Conservation (phyloP, 2,797 vertebrate genomes). For the Triplophysa yarkandensis region DNA sequence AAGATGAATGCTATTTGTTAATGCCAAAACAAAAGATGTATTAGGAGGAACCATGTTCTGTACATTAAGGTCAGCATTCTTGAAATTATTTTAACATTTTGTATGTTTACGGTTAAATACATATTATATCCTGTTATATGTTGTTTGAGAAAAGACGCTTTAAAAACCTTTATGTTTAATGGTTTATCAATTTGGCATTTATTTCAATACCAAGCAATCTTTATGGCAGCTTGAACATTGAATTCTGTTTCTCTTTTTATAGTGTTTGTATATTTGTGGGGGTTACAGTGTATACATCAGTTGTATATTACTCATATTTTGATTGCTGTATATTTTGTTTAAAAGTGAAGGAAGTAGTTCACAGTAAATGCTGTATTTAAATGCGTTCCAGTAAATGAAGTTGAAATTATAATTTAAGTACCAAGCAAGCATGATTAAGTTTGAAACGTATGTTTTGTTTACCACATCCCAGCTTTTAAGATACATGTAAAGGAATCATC, state of each 20-base stretch:
- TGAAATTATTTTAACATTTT: neutral
- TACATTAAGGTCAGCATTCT: neutral
- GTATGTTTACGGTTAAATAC: neutral
- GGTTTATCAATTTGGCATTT: neutral
- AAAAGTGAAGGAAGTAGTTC: neutral
- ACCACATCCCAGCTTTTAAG: neutral
- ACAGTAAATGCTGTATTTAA: neutral
- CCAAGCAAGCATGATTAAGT: neutral
- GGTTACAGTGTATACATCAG: slow-evolving; percentile 2
- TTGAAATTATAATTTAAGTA: slow-evolving; percentile 1
- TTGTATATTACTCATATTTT: slow-evolving; percentile 7
- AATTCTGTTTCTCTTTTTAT: neutral
- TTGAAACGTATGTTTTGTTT: neutral
- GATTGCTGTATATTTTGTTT: neutral
- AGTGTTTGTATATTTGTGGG: neutral
- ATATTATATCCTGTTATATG: neutral
- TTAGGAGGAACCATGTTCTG: neutral
- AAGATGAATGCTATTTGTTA: neutral
- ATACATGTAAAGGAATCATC: neutral
- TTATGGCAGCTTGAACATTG: slow-evolving; percentile 8
- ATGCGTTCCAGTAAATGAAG: neutral
- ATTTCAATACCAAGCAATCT: neutral
- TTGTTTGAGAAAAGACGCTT: neutral
- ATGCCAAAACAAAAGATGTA: neutral
- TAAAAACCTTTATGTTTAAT: neutral